Evolutionary conservation across 1,140 invertebrate species (phyloP), one percentile per base, ranked within the genome.

Genomic region (Ganaspis sp.): DNA sequence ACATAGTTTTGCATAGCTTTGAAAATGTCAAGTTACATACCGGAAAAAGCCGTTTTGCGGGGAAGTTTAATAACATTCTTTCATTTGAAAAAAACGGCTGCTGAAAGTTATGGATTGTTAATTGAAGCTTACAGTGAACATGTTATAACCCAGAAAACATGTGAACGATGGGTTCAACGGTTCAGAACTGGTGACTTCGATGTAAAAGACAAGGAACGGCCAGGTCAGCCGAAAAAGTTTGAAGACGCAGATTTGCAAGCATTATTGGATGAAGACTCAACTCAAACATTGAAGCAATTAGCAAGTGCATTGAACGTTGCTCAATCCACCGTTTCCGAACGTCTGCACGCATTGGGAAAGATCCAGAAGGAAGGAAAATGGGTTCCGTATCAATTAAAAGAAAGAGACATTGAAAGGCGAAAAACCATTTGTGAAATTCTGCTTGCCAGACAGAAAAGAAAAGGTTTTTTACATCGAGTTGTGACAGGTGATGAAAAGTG

Each of bases 351-450:
- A 9, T 69, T 83, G 75, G 80, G 79, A 82, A 81, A 82, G 77
- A 84, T 86, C 69, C 80, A 82, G 70, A 86, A 86, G 73, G 15
- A 79, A 76, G 80, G 78, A 77, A 78, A 78, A 80, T 86, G 83
- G 83, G 74, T 85, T 3, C 77, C 81, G 8, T 82, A 87, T 74
- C 81, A 84, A 70, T 73, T 85, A 73, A 84, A 85, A 26, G 76
- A 70, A 15, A 85, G 82, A 82, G 73, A 84, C 29, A 69, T 82
- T 72, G 73, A 78, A 73, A 34, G 53, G 17, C 77, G 70, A 42
- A 69, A 69, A 8, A 17, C 40, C 83, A 82, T 23, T 69, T 79
- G 76, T 73, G 78, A 80, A 70, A 58, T 69, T 54, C 40, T 84
- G 74, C 21, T 84, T 75, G 34, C 73, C 70, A 69, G 76, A 37